These are phyloP conservation scores for Triplophysa tibetana DNA, from an alignment of 2,113 vertebrate genomes.

Conservation along the genomic window DNA sequence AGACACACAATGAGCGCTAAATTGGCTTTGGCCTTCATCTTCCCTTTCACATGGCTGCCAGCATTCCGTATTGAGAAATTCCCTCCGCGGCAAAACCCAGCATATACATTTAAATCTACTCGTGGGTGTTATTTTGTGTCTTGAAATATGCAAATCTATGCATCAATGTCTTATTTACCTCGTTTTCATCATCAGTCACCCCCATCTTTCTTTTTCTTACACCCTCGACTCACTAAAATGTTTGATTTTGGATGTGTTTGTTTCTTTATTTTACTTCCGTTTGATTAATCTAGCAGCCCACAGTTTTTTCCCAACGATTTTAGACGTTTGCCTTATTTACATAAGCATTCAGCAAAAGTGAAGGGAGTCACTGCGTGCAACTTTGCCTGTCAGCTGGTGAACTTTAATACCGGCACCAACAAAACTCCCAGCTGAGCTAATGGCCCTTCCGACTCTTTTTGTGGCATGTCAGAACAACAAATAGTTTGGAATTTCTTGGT, in stretches of 20 bases:
- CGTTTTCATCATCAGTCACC: conserved; percentile 8
- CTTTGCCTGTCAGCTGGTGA: conserved; percentile 1
- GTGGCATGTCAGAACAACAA: background rate
- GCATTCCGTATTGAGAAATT: conserved; percentile 8
- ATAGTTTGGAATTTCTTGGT: background rate
- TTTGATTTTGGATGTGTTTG: background rate
- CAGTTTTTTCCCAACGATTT: background rate
- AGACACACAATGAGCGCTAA: conserved; percentile 33
- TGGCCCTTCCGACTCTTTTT: background rate
- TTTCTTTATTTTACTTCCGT: background rate
- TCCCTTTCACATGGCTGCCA: conserved; percentile 25
- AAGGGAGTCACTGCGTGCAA: background rate
- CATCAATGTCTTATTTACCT: conserved; percentile 26
- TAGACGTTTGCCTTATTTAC: background rate
- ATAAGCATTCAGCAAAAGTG: background rate
- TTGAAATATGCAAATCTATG: conserved; percentile 30
- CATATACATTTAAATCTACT: conserved; percentile 13
- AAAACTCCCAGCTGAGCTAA: background rate
- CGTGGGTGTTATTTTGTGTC: conserved; percentile 25
- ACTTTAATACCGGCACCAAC: background rate
- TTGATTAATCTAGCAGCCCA: conserved; percentile 14
- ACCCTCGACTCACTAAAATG: background rate
- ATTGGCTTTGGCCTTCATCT: conserved; percentile 35
- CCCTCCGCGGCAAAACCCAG: conserved; percentile 5
- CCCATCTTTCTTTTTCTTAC: background rate